A percentile compares a stretch with the other conserved stretches of the same genome.
These are phyloP conservation scores for Leptodirus hochenwartii DNA, from an alignment of 2,888 invertebrate species.

Conservation along the genomic window DNA sequence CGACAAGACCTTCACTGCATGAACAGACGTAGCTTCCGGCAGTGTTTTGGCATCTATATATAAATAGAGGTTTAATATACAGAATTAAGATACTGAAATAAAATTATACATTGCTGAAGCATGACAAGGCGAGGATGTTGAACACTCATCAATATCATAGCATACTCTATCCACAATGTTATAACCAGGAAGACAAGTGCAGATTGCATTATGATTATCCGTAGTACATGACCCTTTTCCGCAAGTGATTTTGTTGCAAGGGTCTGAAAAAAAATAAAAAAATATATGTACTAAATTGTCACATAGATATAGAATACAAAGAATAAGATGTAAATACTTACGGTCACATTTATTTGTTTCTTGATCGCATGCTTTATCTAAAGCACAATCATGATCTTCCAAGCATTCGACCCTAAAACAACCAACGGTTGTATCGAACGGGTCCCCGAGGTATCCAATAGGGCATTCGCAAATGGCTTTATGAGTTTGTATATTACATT, in stretches of 20 bases:
- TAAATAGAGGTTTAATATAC: constrained; percentile 4
- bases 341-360: constrained; percentile 62
- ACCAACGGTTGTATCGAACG: constrained; percentile 53
- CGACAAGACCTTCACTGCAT: constrained; percentile 62
- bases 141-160: constrained; percentile 67
- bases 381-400: constrained; percentile 53
- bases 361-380: constrained; percentile 56
- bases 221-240: constrained; percentile 65
- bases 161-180: constrained; percentile 46
- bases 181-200: constrained; percentile 61
- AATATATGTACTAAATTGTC: constrained; percentile 1
- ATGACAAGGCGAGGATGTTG: constrained; percentile 53
- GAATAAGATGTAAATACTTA: constrained; percentile 24
- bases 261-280: constrained; percentile 34
- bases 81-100: constrained; percentile 1
- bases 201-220: constrained; percentile 49
- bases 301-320: constrained; percentile 4
- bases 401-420: constrained; percentile 83
- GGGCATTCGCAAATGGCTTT: constrained; percentile 58
- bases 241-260: constrained; percentile 62
- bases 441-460: constrained; percentile 66
- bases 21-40: constrained; percentile 61
- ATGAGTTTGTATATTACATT: constrained; percentile 57
- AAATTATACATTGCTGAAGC: constrained; percentile 38
- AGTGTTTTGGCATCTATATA: constrained; percentile 48